Percentiles rank a stretch among this genome's conserved stretches.
These are phyloP conservation scores for Gadopsis marmoratus DNA, from an alignment of 2,797 vertebrate genomes.

Conservation along the genomic window DNA sequence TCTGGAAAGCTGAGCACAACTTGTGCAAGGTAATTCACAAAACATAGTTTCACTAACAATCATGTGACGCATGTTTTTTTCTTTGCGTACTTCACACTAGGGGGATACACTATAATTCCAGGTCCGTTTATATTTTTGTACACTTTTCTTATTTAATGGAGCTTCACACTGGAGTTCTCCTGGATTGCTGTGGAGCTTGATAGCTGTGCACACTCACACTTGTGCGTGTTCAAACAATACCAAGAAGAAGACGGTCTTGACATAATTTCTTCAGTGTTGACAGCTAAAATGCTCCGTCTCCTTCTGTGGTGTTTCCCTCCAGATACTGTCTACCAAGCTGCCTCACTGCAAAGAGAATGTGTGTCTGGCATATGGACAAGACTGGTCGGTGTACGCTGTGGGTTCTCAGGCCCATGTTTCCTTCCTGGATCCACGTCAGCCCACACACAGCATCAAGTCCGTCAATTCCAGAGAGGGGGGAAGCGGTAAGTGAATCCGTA, in stretches of 20 bases:
- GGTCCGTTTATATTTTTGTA: not conserved
- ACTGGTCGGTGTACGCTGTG: conserved; percentile 98
- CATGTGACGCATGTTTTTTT: not conserved
- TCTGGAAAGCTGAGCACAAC: conserved; percentile 96
- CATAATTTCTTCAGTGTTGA: not conserved
- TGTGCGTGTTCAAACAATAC: not conserved
- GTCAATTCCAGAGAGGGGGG: conserved; percentile 95
- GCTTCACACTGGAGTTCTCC: not conserved
- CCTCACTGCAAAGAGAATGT: conserved; percentile 98
- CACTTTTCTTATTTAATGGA: not conserved
- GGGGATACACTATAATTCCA: not conserved
- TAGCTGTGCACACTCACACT: not conserved
- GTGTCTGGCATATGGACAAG: conserved; percentile 95
- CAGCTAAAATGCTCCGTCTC: not conserved
- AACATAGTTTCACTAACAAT: not conserved
- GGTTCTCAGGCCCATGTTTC: conserved; percentile 98
- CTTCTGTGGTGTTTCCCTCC: conserved; percentile 33
- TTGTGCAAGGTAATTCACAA: conserved; percentile 90
- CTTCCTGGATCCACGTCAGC: conserved; percentile 96
- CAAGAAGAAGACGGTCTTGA: not conserved
- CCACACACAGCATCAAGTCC: conserved; percentile 92
- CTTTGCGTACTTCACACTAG: not conserved
- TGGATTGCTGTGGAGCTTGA: not conserved
- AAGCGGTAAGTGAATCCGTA: conserved; percentile 88
- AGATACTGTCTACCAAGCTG: conserved; percentile 97